Base-by-base conservation (phyloP, 2,113 vertebrate genomes). In the Gambusia affinis region DNA sequence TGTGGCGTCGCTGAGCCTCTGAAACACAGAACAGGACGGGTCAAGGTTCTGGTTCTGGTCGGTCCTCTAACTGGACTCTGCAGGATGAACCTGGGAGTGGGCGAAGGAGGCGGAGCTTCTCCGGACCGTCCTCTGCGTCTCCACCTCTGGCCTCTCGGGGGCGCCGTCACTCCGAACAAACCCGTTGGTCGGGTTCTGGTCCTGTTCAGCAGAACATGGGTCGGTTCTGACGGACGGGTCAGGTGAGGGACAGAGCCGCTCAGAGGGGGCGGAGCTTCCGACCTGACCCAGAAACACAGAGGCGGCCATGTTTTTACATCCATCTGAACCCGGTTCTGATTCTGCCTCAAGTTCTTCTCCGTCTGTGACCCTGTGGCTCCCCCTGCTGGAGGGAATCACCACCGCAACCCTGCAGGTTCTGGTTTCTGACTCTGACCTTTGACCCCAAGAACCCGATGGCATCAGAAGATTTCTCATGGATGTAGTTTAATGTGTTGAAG, bases 101-200 rank as follows among this genome's bases (percentile, higher is more conserved):
- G 37, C 28, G 2, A 44, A 42, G 37, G 24, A 17, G 11, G 27
- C 22, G 7, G 28, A 31, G 60, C 47, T 24, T 30, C 17, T 4
- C 0, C 14, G 39, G 30, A 92, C 88, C 90, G 85, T 79, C 4
- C 8, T 77, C 47, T 24, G 60, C 14, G 72, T 12, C 63, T 84
- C 64, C 4, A 7, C 12, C 17, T 81, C 79, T 28, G 65, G 72
- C 62, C 87, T 82, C 72, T 69, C 54, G 73, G 54, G 5, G 80
- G 85, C 67, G 66, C 67, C 57, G 42, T 12, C 73, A 47, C 39
- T 81, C 4, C 29, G 82, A 2, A 78, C 70, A 0, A 31, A 31
- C 17, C 80, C 82, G 0, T 79, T 65, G 0, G 39, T 73, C 19
- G 15, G 62, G 12, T 10, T 60, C 33, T 79, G 70, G 0, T 88